Evolutionary conservation across 2,113 vertebrate genomes (phyloP).

Genomic region (Neogale vison): DNA sequence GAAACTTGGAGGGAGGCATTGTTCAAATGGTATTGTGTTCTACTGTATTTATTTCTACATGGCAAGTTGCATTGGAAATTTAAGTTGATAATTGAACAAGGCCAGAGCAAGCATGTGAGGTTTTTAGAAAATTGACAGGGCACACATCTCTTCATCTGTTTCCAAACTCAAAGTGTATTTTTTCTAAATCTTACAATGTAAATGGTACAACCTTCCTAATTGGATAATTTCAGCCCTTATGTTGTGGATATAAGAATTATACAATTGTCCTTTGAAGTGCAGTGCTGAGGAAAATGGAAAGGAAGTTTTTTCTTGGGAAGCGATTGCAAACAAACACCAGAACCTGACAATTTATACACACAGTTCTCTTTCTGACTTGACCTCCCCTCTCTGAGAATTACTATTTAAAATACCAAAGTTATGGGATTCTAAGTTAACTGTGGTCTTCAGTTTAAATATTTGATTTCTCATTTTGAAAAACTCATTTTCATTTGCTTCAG

Average conservation of each 20-base stretch:
- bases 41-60: conserved; percentile 3
- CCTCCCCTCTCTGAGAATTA: neutral
- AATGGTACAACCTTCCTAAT: conserved; percentile 24
- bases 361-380: neutral
- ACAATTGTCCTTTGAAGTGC: conserved; percentile 53
- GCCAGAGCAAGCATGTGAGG: neutral
- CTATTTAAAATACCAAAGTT: conserved; percentile 25
- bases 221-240: conserved; percentile 15
- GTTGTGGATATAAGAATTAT: neutral
- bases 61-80: conserved; percentile 10
- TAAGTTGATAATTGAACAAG: neutral
- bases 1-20: neutral
- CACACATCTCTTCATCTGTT: neutral
- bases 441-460: conserved; percentile 38
- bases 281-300: neutral
- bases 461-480: conserved; percentile 52
- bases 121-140: neutral
- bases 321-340: conserved; percentile 54
- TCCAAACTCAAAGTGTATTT: conserved; percentile 12
- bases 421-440: conserved; percentile 22
- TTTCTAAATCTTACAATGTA: neutral
- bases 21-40: neutral
- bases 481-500: conserved; percentile 29
- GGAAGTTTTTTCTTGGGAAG: neutral
- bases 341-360: conserved; percentile 20